phyloP scores from a whole-genome alignment of 2,888 invertebrate genomes.

The Meta bourneti region DNA sequence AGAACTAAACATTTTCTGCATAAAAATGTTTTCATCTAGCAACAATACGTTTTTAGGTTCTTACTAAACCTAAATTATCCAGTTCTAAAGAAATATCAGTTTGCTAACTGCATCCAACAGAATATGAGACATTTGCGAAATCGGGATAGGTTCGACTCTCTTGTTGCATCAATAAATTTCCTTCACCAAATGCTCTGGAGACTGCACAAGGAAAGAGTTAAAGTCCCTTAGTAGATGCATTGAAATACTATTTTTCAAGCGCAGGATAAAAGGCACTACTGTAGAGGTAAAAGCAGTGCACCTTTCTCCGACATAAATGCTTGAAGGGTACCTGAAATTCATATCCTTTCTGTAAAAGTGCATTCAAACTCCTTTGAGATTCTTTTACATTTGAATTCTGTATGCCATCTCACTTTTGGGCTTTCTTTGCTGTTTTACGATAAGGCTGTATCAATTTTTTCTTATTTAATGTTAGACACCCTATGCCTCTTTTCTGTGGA shows the following conservation, averaged over 20 bases:
- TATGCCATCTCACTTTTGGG: not conserved
- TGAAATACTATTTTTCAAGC: not conserved
- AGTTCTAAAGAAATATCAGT: not conserved
- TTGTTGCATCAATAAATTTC: not conserved
- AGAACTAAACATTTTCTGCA: not conserved
- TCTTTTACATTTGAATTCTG: not conserved
- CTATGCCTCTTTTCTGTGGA: not conserved
- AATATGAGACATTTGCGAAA: not conserved
- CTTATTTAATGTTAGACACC: not conserved
- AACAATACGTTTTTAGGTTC: not conserved
- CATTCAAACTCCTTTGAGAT: not conserved
- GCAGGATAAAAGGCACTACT: not conserved
- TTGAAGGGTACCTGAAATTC: not conserved
- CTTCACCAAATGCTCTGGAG: not conserved
- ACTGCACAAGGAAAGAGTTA: not conserved
- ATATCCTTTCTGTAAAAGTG: not conserved
- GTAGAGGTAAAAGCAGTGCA: not conserved
- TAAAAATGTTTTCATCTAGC: not conserved
- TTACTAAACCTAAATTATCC: not conserved
- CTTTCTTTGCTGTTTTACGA: not conserved
- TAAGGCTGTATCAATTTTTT: not conserved
- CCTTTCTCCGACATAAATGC: not conserved
- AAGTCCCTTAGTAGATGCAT: not conserved
- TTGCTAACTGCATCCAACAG: not conserved
- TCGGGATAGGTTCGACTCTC: not conserved